phyloP scores from a whole-genome alignment of 2,113 vertebrate genomes.

The Ophthalmolycus amberensis region DNA sequence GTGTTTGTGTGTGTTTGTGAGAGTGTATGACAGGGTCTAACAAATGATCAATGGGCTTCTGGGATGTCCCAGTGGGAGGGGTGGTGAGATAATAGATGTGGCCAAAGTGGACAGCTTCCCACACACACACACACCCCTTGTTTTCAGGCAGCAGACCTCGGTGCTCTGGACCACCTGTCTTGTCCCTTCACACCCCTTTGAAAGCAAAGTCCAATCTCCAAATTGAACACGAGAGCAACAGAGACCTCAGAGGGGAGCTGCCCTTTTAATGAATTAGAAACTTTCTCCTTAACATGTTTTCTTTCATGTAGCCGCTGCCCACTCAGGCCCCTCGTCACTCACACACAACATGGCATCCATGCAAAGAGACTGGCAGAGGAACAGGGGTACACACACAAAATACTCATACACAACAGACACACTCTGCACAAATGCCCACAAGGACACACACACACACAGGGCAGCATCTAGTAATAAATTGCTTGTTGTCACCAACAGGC shows the following conservation, averaged over 20 bases:
- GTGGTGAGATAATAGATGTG: conserved; percentile 83
- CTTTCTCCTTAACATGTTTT: conserved; percentile 74
- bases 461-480: conserved; percentile 76
- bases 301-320: conserved; percentile 43
- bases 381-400: neutral
- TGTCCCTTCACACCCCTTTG: conserved; percentile 67
- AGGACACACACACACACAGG: conserved; percentile 31
- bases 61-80: conserved; percentile 79
- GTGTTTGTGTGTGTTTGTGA: conserved; percentile 41
- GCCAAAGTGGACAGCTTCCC: conserved; percentile 73
- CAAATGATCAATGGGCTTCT: conserved; percentile 81
- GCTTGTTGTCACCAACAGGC: conserved; percentile 68
- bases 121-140: conserved; percentile 33
- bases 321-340: conserved; percentile 16
- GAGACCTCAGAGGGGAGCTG: conserved; percentile 67
- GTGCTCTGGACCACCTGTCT: conserved; percentile 65
- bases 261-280: conserved; percentile 82
- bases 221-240: conserved; percentile 81
- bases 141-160: conserved; percentile 64
- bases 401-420: conserved; percentile 27
- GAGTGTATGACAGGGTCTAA: conserved; percentile 73
- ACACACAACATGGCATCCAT: neutral
- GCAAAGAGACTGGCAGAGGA: conserved; percentile 9
- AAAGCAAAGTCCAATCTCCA: conserved; percentile 81
- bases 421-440: conserved; percentile 2